These are phyloP conservation scores for Pangasius macronema DNA, from an alignment of 2,797 vertebrate genomes.

Conservation along the genomic window DNA sequence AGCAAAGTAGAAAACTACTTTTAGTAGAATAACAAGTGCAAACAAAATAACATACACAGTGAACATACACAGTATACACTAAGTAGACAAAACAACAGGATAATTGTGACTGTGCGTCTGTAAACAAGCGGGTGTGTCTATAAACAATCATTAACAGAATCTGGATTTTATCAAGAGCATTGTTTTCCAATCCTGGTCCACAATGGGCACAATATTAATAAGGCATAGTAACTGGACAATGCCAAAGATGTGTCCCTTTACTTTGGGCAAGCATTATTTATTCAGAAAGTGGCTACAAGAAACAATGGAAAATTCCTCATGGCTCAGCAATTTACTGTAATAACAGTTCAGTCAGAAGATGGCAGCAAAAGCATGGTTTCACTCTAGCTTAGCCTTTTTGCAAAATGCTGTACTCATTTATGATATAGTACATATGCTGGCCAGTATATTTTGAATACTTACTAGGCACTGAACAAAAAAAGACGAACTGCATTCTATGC, in stretches of 20 bases:
- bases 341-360: background rate
- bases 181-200: background rate
- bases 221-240: background rate
- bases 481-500: background rate
- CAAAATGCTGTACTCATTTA: background rate
- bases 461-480: background rate
- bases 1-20: background rate
- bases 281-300: background rate
- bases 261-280: background rate
- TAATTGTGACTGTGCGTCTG: background rate
- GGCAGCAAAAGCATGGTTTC: slow-evolving; percentile 3
- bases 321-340: background rate
- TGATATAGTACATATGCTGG: background rate
- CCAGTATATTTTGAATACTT: background rate
- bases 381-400: no score
- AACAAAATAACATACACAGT: background rate
- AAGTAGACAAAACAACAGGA: background rate
- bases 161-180: background rate
- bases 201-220: background rate
- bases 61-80: background rate
- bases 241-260: background rate
- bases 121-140: no score
- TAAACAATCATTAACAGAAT: background rate
- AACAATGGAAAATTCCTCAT: background rate
- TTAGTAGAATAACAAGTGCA: background rate